Evolutionary conservation across 2,797 vertebrate species (phyloP).

Genomic region (Anolis apletophallus): DNA sequence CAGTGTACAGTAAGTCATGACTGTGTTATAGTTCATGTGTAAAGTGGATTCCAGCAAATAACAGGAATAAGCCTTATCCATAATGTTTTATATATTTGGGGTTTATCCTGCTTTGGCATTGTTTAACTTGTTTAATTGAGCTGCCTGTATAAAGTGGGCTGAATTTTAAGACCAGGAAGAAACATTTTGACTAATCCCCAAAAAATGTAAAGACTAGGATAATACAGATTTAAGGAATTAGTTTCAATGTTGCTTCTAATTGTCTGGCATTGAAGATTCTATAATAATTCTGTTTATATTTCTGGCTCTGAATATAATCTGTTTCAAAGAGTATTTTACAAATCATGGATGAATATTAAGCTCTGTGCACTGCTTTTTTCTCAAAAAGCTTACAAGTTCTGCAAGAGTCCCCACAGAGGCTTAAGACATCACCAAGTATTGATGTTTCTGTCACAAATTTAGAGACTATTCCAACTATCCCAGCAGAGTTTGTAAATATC

Average conservation of each 20-base stretch:
- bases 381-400: conserved; percentile 26
- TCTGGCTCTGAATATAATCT: background rate
- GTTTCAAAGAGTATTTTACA: background rate
- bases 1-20: conserved; percentile 91
- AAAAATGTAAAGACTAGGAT: background rate
- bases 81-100: background rate
- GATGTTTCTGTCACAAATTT: conserved; percentile 47
- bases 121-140: background rate
- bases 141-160: background rate
- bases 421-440: conserved; percentile 57
- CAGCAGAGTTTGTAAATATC: conserved; percentile 20
- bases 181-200: background rate
- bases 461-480: conserved; percentile 36
- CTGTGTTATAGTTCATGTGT: background rate
- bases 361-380: conserved; percentile 40
- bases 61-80: background rate
- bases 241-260: background rate
- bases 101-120: background rate
- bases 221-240: background rate
- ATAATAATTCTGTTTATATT: accelerated
- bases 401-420: conserved; percentile 34
- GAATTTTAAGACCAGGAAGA: background rate
- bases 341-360: background rate
- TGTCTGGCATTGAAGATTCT: conserved; percentile 12
- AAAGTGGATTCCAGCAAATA: background rate